These are phyloP conservation scores for Ophiothrix spiculata DNA, from an alignment of 35 echinoderm and acorn worm species.

Conservation along the genomic window DNA sequence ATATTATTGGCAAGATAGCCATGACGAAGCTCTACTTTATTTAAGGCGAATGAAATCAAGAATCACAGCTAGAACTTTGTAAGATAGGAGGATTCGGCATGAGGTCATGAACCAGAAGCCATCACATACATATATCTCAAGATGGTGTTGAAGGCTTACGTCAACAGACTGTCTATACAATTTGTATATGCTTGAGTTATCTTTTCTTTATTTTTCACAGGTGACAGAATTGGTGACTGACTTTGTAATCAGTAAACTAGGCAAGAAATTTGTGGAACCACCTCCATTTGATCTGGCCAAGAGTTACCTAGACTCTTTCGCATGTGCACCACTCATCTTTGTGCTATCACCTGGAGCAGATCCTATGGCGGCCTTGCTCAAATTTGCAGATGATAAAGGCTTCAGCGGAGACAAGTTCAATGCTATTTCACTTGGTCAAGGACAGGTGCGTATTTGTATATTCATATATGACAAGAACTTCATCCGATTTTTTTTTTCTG, in stretches of 20 bases:
- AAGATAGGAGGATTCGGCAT: too few species aligned
- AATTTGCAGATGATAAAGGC: slow-evolving; percentile 93
- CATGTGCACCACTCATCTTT: slow-evolving; percentile 94
- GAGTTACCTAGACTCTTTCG: slow-evolving; percentile 86
- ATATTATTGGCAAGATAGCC: too few species aligned
- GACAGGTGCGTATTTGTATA: too few species aligned
- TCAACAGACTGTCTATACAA: too few species aligned
- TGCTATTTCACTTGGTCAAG: slow-evolving; percentile 97
- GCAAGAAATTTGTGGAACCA: slow-evolving; percentile 97
- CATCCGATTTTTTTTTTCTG: too few species aligned
- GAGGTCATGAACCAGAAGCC: too few species aligned
- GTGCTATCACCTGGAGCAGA: slow-evolving; percentile 95
- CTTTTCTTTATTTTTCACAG: slow-evolving; percentile 34
- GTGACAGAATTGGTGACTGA: slow-evolving; percentile 86
- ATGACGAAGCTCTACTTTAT: too few species aligned
- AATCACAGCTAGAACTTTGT: too few species aligned
- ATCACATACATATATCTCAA: too few species aligned
- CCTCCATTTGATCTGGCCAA: slow-evolving; percentile 97
- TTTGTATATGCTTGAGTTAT: not conserved
- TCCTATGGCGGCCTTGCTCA: slow-evolving; percentile 94
- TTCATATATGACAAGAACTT: too few species aligned
- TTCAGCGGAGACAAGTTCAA: slow-evolving; percentile 99
- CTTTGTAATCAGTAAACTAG: slow-evolving; percentile 96
- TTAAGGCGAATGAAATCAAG: too few species aligned
- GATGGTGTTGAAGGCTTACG: too few species aligned